A percentile compares a stretch with the other conserved stretches of the same genome.
These are phyloP conservation scores for Zaprionus gabonicus DNA, from an alignment of 1,140 invertebrate species.

Conservation along the genomic window DNA sequence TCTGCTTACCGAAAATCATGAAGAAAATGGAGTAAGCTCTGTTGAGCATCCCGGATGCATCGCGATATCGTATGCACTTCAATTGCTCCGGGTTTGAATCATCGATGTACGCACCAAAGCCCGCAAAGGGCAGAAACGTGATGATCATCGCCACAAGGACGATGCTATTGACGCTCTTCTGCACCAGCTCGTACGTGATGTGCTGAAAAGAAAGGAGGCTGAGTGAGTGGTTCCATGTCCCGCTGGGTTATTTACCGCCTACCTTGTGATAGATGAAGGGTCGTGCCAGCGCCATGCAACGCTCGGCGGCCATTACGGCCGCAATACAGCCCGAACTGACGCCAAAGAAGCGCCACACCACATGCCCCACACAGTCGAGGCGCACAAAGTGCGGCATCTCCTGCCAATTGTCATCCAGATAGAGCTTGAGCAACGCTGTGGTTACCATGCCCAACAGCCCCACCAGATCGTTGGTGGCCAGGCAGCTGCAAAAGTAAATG, in stretches of 20 bases:
- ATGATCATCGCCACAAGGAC: constrained; percentile 89
- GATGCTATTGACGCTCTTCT: constrained; percentile 88
- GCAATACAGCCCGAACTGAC: constrained; percentile 94
- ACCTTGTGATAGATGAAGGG: constrained; percentile 96
- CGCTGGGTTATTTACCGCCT: constrained; percentile 43
- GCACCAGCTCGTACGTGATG: constrained; percentile 91
- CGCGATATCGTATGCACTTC: constrained; percentile 89
- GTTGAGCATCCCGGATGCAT: constrained; percentile 88
- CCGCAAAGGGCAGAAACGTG: constrained; percentile 90
- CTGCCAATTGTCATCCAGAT: constrained; percentile 73
- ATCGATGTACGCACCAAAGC: constrained; percentile 92
- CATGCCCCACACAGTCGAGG: constrained; percentile 88
- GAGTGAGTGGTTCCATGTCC: background rate
- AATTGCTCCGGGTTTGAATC: constrained; percentile 61
- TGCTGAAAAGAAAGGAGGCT: constrained; percentile 86
- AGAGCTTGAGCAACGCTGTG: constrained; percentile 84
- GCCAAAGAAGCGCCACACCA: constrained; percentile 92
- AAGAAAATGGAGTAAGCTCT: constrained; percentile 91
- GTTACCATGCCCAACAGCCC: constrained; percentile 89
- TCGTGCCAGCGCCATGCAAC: constrained; percentile 92
- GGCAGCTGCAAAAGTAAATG: constrained; percentile 84
- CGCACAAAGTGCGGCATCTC: constrained; percentile 64
- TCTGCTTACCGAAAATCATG: constrained; percentile 89
- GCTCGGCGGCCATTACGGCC: constrained; percentile 93
- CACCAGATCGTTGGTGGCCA: constrained; percentile 92